Conservation (phyloP, 2,797 vertebrate genomes). For the Sebastes hubbsi region DNA sequence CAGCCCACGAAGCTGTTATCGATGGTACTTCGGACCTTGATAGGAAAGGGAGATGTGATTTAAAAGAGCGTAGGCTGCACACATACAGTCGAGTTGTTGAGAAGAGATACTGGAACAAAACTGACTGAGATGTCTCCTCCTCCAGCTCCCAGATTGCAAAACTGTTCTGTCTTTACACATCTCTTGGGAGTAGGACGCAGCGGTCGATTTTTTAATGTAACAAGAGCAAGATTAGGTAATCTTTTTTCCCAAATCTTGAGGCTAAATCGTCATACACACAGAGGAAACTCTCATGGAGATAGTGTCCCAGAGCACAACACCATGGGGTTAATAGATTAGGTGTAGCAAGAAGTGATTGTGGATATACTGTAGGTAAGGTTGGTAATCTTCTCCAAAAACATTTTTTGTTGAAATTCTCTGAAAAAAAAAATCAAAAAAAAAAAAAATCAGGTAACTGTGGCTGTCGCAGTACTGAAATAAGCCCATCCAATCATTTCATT, state of each 20-base stretch:
- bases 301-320: not conserved
- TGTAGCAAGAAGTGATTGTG: not conserved
- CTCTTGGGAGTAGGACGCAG: constrained; percentile 27
- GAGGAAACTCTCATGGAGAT: not conserved
- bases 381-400: not conserved
- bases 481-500: too few species aligned
- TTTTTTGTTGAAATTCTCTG: not conserved
- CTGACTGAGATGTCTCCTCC: constrained; percentile 57
- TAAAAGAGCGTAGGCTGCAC: constrained; percentile 74
- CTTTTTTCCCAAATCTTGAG: constrained; percentile 11
- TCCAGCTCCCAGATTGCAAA: constrained; percentile 43
- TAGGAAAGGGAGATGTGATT: constrained; percentile 35
- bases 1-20: constrained; percentile 99
- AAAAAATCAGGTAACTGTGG: too few species aligned
- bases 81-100: constrained; percentile 32
- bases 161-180: constrained; percentile 47
- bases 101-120: constrained; percentile 46
- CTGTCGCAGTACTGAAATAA: too few species aligned
- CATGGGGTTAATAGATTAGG: not conserved
- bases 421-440: too few species aligned
- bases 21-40: constrained; percentile 92
- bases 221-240: constrained; percentile 31
- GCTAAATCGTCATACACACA: not conserved
- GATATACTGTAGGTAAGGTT: not conserved
- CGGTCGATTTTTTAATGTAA: not conserved